Evolutionary conservation across 1,140 invertebrate species (phyloP).

Genomic region (Scaptodrosophila lebanonensis): DNA sequence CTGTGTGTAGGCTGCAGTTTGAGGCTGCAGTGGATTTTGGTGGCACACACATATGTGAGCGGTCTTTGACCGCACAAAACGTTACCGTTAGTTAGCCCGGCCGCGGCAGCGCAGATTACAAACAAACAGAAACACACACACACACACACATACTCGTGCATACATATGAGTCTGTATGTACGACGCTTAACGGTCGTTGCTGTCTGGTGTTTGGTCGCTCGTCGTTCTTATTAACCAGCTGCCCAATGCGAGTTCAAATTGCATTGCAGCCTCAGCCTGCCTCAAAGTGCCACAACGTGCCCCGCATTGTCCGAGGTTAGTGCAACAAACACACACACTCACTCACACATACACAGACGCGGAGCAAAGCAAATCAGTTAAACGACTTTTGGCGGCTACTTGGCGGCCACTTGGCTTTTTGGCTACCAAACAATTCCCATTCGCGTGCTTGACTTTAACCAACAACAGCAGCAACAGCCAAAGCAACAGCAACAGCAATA

Average conservation of each 20-base stretch:
- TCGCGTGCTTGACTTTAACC: constrained; percentile 9
- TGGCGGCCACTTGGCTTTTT: constrained; percentile 47
- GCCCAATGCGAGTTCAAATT: neutral
- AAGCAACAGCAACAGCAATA: no score
- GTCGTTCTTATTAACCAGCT: no score
- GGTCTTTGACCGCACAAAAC: constrained; percentile 41
- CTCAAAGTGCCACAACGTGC: constrained; percentile 27
- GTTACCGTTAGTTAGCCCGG: constrained; percentile 51
- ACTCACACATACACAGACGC: constrained; percentile 3
- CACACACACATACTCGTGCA: no score
- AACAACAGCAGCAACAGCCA: no score
- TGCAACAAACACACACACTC: constrained; percentile 15
- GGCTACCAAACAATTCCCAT: constrained; percentile 46
- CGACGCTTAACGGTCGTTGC: no score
- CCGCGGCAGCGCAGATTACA: constrained; percentile 7
- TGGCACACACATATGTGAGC: constrained; percentile 26
- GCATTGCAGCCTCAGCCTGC: constrained; percentile 1
- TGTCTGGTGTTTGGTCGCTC: no score
- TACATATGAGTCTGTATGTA: no score
- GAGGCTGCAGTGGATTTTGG: neutral
- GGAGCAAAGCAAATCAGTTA: constrained; percentile 50
- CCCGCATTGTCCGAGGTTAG: constrained; percentile 52
- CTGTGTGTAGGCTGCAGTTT: constrained; percentile 12
- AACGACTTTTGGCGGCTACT: constrained; percentile 17
- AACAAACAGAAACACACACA: no score